Evolutionary conservation across 2,888 invertebrate species (phyloP).

Genomic region (Prostheceraeus crozeri): DNA sequence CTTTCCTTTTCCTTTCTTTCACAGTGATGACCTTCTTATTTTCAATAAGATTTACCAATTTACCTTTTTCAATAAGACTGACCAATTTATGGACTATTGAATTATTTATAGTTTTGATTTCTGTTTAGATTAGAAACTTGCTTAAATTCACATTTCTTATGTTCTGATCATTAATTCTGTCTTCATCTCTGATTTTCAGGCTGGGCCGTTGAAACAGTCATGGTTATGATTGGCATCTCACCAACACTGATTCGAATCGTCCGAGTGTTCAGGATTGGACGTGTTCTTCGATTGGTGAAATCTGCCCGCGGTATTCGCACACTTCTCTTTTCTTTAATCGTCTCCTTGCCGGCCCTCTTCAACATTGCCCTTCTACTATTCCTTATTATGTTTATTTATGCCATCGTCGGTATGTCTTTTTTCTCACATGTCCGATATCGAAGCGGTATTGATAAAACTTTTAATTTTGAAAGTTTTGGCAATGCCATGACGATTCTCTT

Average conservation of each 20-base stretch:
- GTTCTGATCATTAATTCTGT: no score
- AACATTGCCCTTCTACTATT: constrained; percentile 95
- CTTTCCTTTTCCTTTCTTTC: no score
- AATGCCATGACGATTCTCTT: constrained; percentile 96
- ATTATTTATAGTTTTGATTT: no score
- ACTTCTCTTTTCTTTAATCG: constrained; percentile 88
- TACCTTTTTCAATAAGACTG: no score
- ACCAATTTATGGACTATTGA: no score
- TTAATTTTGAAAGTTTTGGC: constrained; percentile 96
- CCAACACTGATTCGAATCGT: constrained; percentile 94
- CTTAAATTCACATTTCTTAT: no score
- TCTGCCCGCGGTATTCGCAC: constrained; percentile 97
- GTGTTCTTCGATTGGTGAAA: constrained; percentile 91
- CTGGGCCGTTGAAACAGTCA: constrained; percentile 88
- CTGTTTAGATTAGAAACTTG: no score
- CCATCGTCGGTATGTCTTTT: constrained; percentile 98
- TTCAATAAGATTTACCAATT: no score
- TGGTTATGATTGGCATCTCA: constrained; percentile 85
- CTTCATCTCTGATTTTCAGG: no score
- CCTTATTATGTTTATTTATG: constrained; percentile 98
- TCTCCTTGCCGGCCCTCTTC: constrained; percentile 95
- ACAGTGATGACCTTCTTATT: no score
- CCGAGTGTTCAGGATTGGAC: constrained; percentile 92
- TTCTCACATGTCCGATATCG: constrained; percentile 95
- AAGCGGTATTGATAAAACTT: constrained; percentile 87